Conservation (phyloP, 2,888 invertebrate species). For the Cryptus armator region DNA sequence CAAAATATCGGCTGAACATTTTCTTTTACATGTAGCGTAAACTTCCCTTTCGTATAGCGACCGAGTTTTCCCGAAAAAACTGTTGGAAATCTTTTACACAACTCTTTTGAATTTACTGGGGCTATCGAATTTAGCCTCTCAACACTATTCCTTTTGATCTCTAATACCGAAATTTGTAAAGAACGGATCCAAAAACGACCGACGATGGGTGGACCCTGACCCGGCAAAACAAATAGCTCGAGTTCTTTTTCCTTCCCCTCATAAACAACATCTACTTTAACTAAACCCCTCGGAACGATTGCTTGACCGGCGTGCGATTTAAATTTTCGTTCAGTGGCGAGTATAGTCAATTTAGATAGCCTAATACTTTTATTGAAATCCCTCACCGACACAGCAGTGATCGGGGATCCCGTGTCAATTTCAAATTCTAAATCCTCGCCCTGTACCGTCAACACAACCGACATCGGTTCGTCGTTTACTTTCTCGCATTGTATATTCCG, state of each 20-base stretch:
- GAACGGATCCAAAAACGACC: slow-evolving; percentile 46
- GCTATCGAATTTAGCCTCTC: background rate
- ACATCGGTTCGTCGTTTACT: slow-evolving; percentile 32
- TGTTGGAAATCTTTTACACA: slow-evolving; percentile 10
- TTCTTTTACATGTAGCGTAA: slow-evolving; percentile 34
- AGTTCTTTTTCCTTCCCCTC: background rate
- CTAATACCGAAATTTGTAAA: background rate
- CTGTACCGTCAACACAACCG: slow-evolving; percentile 20
- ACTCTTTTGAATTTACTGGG: background rate
- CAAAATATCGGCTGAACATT: slow-evolving; percentile 56
- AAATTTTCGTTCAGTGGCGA: slow-evolving; percentile 27
- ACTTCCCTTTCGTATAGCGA: slow-evolving; percentile 31
- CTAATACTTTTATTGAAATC: slow-evolving; percentile 2
- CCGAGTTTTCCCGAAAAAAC: slow-evolving; percentile 59
- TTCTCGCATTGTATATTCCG: background rate
- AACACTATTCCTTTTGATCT: background rate
- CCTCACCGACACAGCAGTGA: slow-evolving; percentile 30
- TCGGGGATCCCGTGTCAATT: slow-evolving; percentile 48
- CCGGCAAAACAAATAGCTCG: slow-evolving; percentile 60
- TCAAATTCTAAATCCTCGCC: slow-evolving; percentile 24
- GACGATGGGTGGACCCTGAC: slow-evolving; percentile 55
- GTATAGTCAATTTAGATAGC: slow-evolving; percentile 22
- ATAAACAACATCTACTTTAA: slow-evolving; percentile 3
- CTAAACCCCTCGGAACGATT: slow-evolving; percentile 30
- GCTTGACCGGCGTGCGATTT: slow-evolving; percentile 27